Conservation (phyloP, 2,888 invertebrate genomes). For the Himalopsyche japonica region DNA sequence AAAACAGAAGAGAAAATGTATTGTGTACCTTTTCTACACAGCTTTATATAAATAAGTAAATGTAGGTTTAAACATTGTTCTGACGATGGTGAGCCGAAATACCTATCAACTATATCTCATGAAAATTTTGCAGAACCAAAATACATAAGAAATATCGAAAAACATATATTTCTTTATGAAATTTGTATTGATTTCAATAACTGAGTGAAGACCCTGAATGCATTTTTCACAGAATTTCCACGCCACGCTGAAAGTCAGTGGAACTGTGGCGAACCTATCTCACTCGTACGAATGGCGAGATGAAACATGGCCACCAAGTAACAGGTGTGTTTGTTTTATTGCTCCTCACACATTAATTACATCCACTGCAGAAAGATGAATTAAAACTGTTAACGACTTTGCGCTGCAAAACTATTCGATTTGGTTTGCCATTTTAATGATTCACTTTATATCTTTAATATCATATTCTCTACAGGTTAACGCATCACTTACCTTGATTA, state of each 20-base stretch:
- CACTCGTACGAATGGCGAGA: background rate
- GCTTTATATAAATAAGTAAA: no score
- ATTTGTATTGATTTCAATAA: background rate
- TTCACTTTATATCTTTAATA: background rate
- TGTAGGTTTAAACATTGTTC: no score
- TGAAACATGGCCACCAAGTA: background rate
- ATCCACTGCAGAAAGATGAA: slow-evolving; percentile 4
- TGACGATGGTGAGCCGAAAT: no score
- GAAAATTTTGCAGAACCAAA: no score
- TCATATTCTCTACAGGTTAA: no score
- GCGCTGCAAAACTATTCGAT: background rate
- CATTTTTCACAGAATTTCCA: background rate
- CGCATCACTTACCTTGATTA: no score
- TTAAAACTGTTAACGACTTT: slow-evolving; percentile 8
- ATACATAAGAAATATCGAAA: no score
- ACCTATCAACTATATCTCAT: no score
- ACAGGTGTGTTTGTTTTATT: slow-evolving; percentile 16
- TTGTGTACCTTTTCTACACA: no score
- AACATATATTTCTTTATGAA: background rate
- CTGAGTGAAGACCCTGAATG: background rate
- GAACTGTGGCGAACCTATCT: background rate
- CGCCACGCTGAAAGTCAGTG: background rate
- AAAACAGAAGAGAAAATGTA: no score
- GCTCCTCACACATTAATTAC: slow-evolving; percentile 3
- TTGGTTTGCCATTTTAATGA: background rate